Evolutionary conservation across 2,113 vertebrate genomes (phyloP).

Genomic region (Rallus limicola): DNA sequence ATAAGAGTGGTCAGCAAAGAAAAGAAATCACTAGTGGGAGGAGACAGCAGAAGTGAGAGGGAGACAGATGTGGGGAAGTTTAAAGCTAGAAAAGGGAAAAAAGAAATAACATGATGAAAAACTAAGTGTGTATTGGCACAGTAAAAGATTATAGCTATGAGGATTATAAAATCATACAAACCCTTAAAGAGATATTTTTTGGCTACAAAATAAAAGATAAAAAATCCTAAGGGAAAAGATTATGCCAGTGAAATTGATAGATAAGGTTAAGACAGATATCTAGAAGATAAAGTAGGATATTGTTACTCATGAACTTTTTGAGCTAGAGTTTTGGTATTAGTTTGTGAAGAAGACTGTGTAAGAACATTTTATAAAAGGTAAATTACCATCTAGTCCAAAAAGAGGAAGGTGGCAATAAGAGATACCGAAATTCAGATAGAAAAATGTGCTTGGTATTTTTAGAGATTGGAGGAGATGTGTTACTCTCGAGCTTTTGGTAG

Average conservation of each 20-base stretch:
- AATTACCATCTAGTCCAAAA: neutral
- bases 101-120: neutral
- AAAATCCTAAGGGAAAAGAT: neutral
- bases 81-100: neutral
- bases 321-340: neutral
- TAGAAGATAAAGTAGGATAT: neutral
- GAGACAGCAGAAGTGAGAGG: neutral
- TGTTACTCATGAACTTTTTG: neutral
- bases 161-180: neutral
- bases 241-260: neutral
- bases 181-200: neutral
- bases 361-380: neutral
- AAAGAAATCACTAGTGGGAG: neutral
- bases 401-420: neutral
- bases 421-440: neutral
- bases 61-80: neutral
- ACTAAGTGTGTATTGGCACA: neutral
- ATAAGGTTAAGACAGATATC: neutral
- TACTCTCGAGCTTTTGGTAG: neutral
- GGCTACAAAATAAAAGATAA: neutral
- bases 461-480: neutral
- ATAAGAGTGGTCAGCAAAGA: neutral
- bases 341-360: neutral
- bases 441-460: neutral
- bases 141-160: neutral